These are phyloP conservation scores for Anthopleura sola DNA, from an alignment of 64 coral and sea anemone species.

Conservation along the genomic window DNA sequence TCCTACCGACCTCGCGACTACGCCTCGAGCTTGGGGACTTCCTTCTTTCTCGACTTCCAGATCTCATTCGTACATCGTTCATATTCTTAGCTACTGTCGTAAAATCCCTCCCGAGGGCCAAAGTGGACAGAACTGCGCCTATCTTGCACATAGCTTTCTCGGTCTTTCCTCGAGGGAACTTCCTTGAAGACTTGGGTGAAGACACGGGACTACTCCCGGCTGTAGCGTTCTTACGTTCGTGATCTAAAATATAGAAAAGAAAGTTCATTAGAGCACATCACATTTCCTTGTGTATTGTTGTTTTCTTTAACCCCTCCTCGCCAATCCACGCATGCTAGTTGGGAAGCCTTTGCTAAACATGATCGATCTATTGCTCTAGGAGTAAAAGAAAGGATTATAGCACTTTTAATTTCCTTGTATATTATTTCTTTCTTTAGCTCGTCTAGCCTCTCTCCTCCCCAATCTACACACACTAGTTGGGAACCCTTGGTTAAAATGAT, in stretches of 20 bases:
- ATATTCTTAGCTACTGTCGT: constrained; percentile 42
- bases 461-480: no score
- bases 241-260: constrained; percentile 23
- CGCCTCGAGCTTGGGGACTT: constrained; percentile 70
- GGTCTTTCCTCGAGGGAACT: constrained; percentile 47
- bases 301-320: background rate
- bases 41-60: constrained; percentile 39
- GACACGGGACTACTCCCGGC: constrained; percentile 69
- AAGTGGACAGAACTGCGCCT: constrained; percentile 45
- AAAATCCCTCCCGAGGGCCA: constrained; percentile 60
- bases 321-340: background rate
- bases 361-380: background rate
- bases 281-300: background rate
- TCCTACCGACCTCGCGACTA: constrained; percentile 59
- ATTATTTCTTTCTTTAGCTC: background rate
- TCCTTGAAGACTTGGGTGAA: constrained; percentile 44
- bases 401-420: background rate
- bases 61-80: constrained; percentile 25
- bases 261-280: background rate
- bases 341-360: background rate
- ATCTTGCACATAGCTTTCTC: constrained; percentile 69
- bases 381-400: background rate
- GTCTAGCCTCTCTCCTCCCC: no score
- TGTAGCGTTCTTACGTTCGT: constrained; percentile 47
- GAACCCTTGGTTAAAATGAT: background rate